Evolutionary conservation across 2,113 vertebrate genomes (phyloP), one percentile per base, ranked within the genome.

Genomic region (Podarcis raffonei): DNA sequence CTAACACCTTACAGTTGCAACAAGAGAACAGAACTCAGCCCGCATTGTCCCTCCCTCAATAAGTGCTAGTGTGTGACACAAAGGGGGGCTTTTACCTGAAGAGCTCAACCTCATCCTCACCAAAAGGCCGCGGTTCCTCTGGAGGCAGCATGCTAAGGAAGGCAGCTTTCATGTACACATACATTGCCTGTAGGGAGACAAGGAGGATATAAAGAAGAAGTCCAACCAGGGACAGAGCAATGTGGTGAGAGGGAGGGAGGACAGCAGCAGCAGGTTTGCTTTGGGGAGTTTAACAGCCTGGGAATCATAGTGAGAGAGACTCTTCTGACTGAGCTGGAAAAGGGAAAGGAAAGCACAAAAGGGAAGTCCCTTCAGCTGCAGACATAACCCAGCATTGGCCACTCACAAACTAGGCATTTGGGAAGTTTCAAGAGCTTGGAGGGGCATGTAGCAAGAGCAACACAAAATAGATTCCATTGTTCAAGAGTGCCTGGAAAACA

Each of bases 91-190:
- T 94, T 89, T 93, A 99, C 98, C 98, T 98, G 95, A 98, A 99
- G 77, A 98, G 94, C 92, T 97, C 95, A 30, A 97, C 94, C 39
- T 98, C 98, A 3, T 96, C 96, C 89, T 98, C 98, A 62, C 97
- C 98, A 3, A 99, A 98, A 0, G 98, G 97, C 89, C 98, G 97
- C 87, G 97, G 96, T 72, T 98, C 98, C 35, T 98, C 97, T 59
- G 94, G 77, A 86, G 94, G 97, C 92, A 98, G 96, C 98, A 99
- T 99, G 96, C 97, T 98, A 95, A 99, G 98, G 96, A 98, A 99
- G 92, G 98, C 97, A 6, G 97, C 98, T 97, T 99, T 99, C 98
- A 99, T 99, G 93, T 98, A 99, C 5, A 97, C 96, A 83, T 99
- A 99, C 78, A 98, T 99, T 15, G 98, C 98, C 98, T 99, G 94